Evolutionary conservation across 2,888 invertebrate species (phyloP).

Genomic region (Hipparchia semele): DNA sequence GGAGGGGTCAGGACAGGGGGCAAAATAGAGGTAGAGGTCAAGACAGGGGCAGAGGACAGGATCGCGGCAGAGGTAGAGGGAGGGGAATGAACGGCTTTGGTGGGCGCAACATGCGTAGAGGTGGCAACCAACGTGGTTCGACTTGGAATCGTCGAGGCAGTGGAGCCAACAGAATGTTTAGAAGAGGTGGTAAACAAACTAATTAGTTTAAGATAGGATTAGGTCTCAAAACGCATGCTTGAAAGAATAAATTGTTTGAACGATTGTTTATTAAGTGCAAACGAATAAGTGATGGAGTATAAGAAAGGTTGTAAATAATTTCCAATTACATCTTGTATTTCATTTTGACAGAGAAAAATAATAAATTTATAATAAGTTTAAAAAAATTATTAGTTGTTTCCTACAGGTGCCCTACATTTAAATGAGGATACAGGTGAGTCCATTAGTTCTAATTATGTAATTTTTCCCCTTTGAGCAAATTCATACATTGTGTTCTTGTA

Average conservation of each 20-base stretch:
- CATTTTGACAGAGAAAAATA: constrained; percentile 66
- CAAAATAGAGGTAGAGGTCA: constrained; percentile 57
- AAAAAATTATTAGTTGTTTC: constrained; percentile 56
- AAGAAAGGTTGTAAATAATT: constrained; percentile 76
- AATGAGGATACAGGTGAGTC: constrained; percentile 65
- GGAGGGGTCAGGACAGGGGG: constrained; percentile 63
- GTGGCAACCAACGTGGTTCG: constrained; percentile 56
- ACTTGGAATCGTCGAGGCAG: constrained; percentile 63
- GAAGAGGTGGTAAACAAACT: constrained; percentile 70
- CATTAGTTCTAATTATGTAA: constrained; percentile 55
- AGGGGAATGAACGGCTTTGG: constrained; percentile 55
- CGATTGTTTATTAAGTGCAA: constrained; percentile 65
- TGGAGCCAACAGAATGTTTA: constrained; percentile 63
- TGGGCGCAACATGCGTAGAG: constrained; percentile 45
- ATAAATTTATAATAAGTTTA: constrained; percentile 70
- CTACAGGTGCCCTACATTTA: constrained; percentile 53
- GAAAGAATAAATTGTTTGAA: constrained; percentile 57
- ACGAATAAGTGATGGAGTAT: constrained; percentile 57
- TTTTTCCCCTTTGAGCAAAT: constrained; percentile 46
- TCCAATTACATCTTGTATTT: constrained; percentile 73
- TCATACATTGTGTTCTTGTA: constrained; percentile 51
- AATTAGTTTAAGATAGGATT: constrained; percentile 55
- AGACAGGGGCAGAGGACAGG: constrained; percentile 59
- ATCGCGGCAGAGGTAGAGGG: constrained; percentile 58
- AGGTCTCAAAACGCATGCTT: constrained; percentile 47